Base-by-base conservation (phyloP, 2,113 vertebrate species). In the Tor tambroides region DNA sequence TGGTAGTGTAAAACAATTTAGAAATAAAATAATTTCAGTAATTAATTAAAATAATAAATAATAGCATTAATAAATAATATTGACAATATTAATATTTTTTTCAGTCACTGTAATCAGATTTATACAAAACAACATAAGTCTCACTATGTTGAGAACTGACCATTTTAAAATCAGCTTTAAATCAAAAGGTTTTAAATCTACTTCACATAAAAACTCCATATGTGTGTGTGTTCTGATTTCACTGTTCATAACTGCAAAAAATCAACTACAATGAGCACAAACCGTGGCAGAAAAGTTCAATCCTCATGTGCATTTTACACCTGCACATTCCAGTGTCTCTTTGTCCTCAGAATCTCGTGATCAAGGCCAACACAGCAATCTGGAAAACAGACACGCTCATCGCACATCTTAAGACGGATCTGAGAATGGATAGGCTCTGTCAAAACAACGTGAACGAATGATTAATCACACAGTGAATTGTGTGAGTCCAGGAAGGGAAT, bases 391-490 rank as follows among this genome's bases (percentile, higher is more conserved):
- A 21, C 80, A 83, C 63, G 80, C 26, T 35, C 43, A 8, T 23
- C 26, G 26, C 46, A n/a, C 65, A 83, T 83, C 63, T 72, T 32
- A 35, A 21, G 26, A 83, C 54, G 10, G 3, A 26, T 51, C 46
- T 74, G 7, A 74, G 49, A 84, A 75, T 41, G 83, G 83, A 74
- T 75, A 74, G 49, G 21, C 69, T 83, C 19, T 84, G 85, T 87
- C 91, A 91, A 35, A 84, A 59, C 69, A 59, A 28, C 12, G 21
- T 28, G 67, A 26, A 28, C 30, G 3, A 84, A 28, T 21, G 46
- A 84, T 84, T 84, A 56, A 84, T 84, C 83, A 56, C 7, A 81
- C 19, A 67, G 59, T 35, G 38, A 28, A 19, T 30, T n/a, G 17
- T 21, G 14, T 15, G 23, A 21, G 59, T 67, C 30, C 46, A 69